Evolutionary conservation across 2,113 vertebrate species (phyloP), one percentile per base, ranked within the genome.

Genomic region (Glareola pratincola): DNA sequence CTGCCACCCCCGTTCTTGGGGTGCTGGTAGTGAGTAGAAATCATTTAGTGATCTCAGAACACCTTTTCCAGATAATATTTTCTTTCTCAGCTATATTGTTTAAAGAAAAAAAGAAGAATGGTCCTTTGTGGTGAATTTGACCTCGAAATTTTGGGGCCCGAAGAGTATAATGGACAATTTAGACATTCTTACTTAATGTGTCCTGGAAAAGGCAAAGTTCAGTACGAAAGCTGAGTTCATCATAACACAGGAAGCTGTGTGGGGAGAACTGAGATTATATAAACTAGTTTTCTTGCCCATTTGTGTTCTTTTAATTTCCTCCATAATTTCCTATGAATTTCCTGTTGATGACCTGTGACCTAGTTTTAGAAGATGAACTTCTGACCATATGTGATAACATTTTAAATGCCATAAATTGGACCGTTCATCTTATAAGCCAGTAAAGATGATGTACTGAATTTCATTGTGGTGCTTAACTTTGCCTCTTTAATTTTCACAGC

Each of bases 271-370:
- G 71, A 94, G 82, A 88, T 90, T 87, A 74, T 91, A 73, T 96
- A 94, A 96, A 94, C 88, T 69, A 69, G 14, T 94, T 94, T 86
- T 36, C 66, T 23, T 95, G 29, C 75, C 81, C 53, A 17, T 89
- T 92, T 94, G 75, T 85, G 73, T 90, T 94, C 63, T 77, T 96
- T 96, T 92, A 34, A 94, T 95, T 94, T 96, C 94, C 92, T 80
- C 41, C 88, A 82, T 94, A 82, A 89, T 95, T 96, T 96, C 95
- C 84, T 90, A 92, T 89, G 92, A 85, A 96, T 96, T 97, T 96
- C 92, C 94, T 94, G 89, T 74, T 91, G 81, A 94, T 91, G 91
- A 91, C 91, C 88, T 92, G 47, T 45, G 81, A 95, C 94, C 84
- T 88, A 24, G 39, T 79, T 96, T 90, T 48, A 77, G 69, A 62